Percentiles rank a stretch among this genome's conserved stretches.
phyloP scores from a whole-genome alignment of 2,888 invertebrate genomes.

The Ennomos fuscantarius region DNA sequence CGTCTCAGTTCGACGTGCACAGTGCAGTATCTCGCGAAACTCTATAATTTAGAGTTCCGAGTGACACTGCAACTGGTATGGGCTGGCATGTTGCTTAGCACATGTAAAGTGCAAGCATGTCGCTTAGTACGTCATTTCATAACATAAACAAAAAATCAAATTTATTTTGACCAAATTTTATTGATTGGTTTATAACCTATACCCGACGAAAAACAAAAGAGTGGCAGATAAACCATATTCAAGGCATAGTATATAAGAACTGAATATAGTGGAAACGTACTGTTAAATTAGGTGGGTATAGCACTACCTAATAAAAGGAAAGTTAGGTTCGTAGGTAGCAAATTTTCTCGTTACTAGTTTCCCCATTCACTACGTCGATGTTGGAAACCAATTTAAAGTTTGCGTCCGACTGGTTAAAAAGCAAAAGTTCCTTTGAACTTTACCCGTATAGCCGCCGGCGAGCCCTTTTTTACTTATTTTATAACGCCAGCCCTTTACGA shows the following conservation, averaged over 20 bases:
- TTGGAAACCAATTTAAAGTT: conserved; percentile 81
- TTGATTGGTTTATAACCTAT: too few relatives aligned
- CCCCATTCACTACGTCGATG: conserved; percentile 62
- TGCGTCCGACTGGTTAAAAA: conserved; percentile 78
- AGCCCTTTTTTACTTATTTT: conserved; percentile 73
- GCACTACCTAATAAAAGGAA: conserved; percentile 50
- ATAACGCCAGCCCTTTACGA: conserved; percentile 68
- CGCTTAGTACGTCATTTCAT: too few relatives aligned
- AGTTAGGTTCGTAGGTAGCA: conserved; percentile 46
- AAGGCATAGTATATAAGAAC: conserved; percentile 1
- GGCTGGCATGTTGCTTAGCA: too few relatives aligned
- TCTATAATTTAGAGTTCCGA: too few relatives aligned
- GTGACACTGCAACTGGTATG: too few relatives aligned
- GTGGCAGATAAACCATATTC: not conserved
- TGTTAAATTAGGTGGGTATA: conserved; percentile 19
- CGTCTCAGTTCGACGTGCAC: too few relatives aligned
- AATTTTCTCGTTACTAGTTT: conserved; percentile 70
- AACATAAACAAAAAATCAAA: too few relatives aligned
- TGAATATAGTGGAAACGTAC: conserved; percentile 9
- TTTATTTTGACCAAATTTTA: too few relatives aligned
- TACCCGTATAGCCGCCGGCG: conserved; percentile 59
- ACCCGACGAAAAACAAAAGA: too few relatives aligned
- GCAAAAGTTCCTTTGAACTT: conserved; percentile 77
- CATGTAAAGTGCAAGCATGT: too few relatives aligned
- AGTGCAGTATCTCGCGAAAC: too few relatives aligned